These are phyloP conservation scores for Xestia c-nigrum DNA, from an alignment of 2,888 invertebrate species.

Conservation along the genomic window DNA sequence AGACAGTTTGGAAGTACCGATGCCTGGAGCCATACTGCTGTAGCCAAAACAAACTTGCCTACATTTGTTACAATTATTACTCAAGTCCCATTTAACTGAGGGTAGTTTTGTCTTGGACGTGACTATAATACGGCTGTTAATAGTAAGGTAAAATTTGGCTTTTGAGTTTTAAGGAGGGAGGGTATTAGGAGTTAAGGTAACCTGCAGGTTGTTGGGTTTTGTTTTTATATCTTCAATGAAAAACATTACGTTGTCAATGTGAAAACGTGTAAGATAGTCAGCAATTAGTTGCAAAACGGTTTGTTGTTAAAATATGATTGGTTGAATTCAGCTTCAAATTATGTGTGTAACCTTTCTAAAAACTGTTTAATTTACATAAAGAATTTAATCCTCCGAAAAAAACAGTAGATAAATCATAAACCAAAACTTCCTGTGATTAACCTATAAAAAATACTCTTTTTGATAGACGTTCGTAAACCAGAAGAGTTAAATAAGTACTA, in stretches of 20 bases:
- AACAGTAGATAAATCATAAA: no score
- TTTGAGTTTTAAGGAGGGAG: slow-evolving; percentile 26
- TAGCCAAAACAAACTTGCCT: slow-evolving; percentile 74
- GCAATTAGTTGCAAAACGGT: background rate
- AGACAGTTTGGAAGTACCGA: slow-evolving; percentile 67
- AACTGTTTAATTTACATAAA: background rate
- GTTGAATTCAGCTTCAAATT: background rate
- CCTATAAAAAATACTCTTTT: background rate
- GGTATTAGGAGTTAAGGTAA: background rate
- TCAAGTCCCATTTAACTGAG: slow-evolving; percentile 69
- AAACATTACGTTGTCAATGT: background rate
- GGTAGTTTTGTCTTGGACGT: slow-evolving; percentile 77
- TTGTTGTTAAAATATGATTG: background rate
- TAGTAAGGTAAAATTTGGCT: slow-evolving; percentile 45
- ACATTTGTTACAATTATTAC: slow-evolving; percentile 77
- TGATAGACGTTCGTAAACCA: background rate
- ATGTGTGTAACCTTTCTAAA: background rate
- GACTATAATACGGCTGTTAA: slow-evolving; percentile 62
- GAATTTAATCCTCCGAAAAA: background rate
- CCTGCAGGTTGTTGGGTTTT: background rate
- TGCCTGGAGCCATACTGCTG: slow-evolving; percentile 65
- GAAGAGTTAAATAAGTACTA: background rate
- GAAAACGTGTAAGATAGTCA: background rate
- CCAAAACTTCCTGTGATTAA: background rate
- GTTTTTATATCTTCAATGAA: background rate